Percentiles rank a stretch among this genome's conserved stretches.
Conservation (phyloP, 2,888 invertebrate genomes). For the Drosophila paranaensis region DNA sequence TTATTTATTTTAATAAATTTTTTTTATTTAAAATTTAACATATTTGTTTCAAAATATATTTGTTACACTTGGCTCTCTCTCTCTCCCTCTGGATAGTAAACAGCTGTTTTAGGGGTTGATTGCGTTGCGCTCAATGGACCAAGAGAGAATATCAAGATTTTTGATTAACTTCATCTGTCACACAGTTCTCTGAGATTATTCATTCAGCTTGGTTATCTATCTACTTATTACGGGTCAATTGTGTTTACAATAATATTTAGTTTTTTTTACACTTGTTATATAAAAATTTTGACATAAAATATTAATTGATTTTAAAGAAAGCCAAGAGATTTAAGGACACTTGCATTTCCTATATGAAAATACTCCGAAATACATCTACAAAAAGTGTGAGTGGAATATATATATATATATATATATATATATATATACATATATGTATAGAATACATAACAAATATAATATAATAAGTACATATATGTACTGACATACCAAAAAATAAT, state of each 20-base stretch:
- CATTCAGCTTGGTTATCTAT: conserved; percentile 19
- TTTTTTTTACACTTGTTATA: conserved; percentile 14
- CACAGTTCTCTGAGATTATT: conserved; percentile 22
- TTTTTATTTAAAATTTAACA: not conserved
- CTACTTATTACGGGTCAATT: conserved; percentile 18
- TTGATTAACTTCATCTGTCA: conserved; percentile 14
- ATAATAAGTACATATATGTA: not conserved
- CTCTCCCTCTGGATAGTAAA: not conserved
- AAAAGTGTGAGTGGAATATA: conserved; percentile 2
- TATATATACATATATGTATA: too few species aligned
- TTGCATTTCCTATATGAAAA: conserved; percentile 1
- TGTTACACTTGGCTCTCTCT: not conserved
- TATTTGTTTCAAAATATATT: not conserved
- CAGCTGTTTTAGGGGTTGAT: conserved; percentile 25
- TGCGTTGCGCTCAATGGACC: conserved; percentile 6
- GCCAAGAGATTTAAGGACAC: not conserved
- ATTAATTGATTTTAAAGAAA: conserved; percentile 5
- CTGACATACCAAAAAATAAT: not conserved
- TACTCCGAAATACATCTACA: not conserved
- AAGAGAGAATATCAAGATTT: conserved; percentile 3
- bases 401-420: not conserved
- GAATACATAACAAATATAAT: not conserved
- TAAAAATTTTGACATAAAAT: conserved; percentile 8
- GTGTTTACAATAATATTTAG: conserved; percentile 20
- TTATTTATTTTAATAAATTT: not conserved